These are phyloP conservation scores for Cydia strobilella DNA, from an alignment of 1,140 invertebrate genomes.

Conservation along the genomic window DNA sequence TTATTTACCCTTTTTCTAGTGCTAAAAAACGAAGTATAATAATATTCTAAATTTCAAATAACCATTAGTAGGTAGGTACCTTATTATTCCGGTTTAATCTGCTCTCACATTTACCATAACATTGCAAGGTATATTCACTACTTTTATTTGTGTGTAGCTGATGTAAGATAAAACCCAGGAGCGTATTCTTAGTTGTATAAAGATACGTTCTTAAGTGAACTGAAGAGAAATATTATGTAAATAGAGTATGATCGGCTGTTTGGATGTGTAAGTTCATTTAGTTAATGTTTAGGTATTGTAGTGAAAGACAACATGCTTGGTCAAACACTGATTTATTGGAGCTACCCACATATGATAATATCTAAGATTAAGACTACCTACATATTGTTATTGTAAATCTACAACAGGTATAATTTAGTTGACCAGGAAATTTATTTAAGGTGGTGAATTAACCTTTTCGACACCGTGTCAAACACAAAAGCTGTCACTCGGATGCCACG, in stretches of 20 bases:
- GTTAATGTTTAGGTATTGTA: constrained; percentile 22
- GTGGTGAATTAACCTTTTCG: too few species aligned
- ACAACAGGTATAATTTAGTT: constrained; percentile 12
- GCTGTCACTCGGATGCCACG: too few species aligned
- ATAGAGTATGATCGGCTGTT: constrained; percentile 27
- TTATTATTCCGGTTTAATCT: background rate
- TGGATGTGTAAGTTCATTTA: constrained; percentile 11
- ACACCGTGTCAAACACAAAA: too few species aligned
- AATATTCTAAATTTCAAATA: too few species aligned
- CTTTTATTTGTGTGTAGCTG: background rate
- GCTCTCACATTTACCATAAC: background rate
- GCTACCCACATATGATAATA: too few species aligned
- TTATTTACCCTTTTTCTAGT: too few species aligned
- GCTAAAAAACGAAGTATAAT: too few species aligned
- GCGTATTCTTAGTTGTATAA: constrained; percentile 11
- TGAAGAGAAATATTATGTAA: constrained; percentile 11
- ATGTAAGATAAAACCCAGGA: background rate
- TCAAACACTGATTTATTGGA: too few species aligned
- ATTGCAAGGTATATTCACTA: background rate
- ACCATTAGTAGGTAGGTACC: too few species aligned
- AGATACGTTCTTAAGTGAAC: background rate
- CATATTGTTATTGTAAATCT: too few species aligned
- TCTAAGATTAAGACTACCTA: too few species aligned
- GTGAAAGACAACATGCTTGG: too few species aligned
- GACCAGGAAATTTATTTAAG: background rate